Evolutionary conservation across 1,140 invertebrate genomes (phyloP), one percentile per base, ranked within the genome.

Genomic region (Philotrypesis tridentata): DNA sequence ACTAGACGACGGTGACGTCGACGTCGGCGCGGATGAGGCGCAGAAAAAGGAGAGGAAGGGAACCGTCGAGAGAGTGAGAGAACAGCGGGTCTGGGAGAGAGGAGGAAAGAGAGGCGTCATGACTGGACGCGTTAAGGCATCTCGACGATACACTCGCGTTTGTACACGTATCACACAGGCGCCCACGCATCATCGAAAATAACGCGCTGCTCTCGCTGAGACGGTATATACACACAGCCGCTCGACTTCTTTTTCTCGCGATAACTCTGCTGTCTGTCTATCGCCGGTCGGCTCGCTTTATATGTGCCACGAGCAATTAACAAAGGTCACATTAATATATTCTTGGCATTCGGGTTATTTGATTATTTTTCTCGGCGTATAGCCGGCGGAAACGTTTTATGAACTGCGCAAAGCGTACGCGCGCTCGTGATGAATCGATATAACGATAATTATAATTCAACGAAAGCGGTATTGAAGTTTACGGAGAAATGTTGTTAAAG

Each of bases 61-160:
- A 61, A 27, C 68, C 4, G 17, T 3, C 60, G 70, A 60, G 48
- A 17, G 48, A 55, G 48, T n/a, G 2, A 4, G 25, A 67, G 23
- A 40, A 74, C 9, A 40, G 61, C 17, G 70, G 43, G 68, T 37
- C 2, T 37, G 25, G 43, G 33, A 37, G 68, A 73, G 55, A 12
- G 48, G 23, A 12, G 12, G 37, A 31, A 31, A 23, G 33, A 21
- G 74, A 63, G 80, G 31, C 63, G 71, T n/a, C n/a, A n/a, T 40
- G 74, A 48, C 79, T 37, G 79, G 31, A 70, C 31, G 71, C 63
- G 31, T 76, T 81, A 81, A 81, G 76, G 63, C 73, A 61, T 81
- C 29, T 70, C 31, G 55, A 81, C 48, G 72, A 70, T 33, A 73
- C 65, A 40, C 33, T 31, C 8, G 21, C 17, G 48, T 21, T 12